Conservation (phyloP, 2,888 invertebrate genomes). For the Malachius bipustulatus region DNA sequence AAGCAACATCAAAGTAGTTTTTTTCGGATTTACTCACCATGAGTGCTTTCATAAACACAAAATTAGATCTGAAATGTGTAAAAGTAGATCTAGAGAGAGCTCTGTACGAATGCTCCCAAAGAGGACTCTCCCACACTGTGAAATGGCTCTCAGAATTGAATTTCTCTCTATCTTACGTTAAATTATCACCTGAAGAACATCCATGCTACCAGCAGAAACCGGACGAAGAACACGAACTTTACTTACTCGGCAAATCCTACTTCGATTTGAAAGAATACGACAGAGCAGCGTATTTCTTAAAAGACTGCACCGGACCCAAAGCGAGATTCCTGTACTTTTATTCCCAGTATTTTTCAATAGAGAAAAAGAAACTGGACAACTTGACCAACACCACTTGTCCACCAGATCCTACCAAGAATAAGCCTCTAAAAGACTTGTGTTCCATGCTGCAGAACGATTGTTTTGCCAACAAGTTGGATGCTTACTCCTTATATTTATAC, state of each 20-base stretch:
- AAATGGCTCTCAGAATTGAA: conserved; percentile 86
- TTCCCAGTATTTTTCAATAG: conserved; percentile 76
- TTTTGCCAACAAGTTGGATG: conserved; percentile 59
- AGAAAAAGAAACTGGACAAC: conserved; percentile 81
- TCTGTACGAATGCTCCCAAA: conserved; percentile 61
- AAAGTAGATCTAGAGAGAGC: conserved; percentile 53
- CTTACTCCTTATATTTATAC: conserved; percentile 77
- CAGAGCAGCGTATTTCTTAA: conserved; percentile 68
- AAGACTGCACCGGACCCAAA: conserved; percentile 56
- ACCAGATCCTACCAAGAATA: conserved; percentile 43
- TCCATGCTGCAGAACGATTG: conserved; percentile 46
- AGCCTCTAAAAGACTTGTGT: conserved; percentile 44
- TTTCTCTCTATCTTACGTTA: conserved; percentile 58
- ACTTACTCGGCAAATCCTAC: conserved; percentile 72
- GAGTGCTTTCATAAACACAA: too few species aligned
- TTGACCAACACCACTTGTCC: conserved; percentile 49
- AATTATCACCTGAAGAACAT: conserved; percentile 43
- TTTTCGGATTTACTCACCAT: too few species aligned
- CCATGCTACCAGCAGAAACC: conserved; percentile 30
- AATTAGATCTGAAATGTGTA: conserved; percentile 46
- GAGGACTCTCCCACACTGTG: conserved; percentile 67
- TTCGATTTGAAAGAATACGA: conserved; percentile 89
- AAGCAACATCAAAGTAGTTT: too few species aligned
- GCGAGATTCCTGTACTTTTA: conserved; percentile 77
- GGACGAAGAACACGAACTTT: conserved; percentile 55